These are phyloP conservation scores for Cylloceria caligata DNA, from an alignment of 2,888 invertebrate species.

Conservation along the genomic window DNA sequence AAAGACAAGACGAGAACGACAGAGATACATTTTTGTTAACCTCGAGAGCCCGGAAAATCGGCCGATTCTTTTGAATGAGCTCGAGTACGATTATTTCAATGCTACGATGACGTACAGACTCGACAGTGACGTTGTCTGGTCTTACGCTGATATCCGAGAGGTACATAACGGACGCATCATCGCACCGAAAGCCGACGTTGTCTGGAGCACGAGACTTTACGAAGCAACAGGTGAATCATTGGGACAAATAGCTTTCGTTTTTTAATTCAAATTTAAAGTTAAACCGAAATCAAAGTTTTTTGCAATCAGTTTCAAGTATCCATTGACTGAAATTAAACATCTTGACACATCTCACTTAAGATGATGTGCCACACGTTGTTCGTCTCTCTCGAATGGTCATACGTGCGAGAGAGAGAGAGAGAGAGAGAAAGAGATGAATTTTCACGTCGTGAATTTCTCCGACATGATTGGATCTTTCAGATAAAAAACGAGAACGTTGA, in stretches of 20 bases:
- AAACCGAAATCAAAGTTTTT: too few species aligned
- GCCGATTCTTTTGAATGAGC: conserved; percentile 65
- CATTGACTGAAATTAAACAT: too few species aligned
- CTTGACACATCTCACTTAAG: too few species aligned
- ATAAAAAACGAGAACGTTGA: too few species aligned
- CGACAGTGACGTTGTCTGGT: conserved; percentile 85
- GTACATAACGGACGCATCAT: conserved; percentile 69
- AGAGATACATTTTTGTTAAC: conserved; percentile 86
- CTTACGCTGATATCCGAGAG: conserved; percentile 83
- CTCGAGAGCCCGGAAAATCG: conserved; percentile 84
- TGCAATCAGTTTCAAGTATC: too few species aligned
- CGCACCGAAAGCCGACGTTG: conserved; percentile 68
- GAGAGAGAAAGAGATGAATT: too few species aligned
- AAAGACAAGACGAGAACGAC: conserved; percentile 79
- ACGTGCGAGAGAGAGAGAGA: too few species aligned
- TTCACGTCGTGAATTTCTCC: too few species aligned
- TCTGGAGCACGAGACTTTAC: conserved; percentile 65
- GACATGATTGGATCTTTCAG: too few species aligned
- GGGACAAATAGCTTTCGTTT: neutral
- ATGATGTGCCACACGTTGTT: too few species aligned
- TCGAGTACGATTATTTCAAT: conserved; percentile 85
- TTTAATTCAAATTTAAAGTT: neutral
- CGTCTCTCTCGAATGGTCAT: too few species aligned
- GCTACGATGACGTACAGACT: conserved; percentile 87
- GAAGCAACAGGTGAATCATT: conserved; percentile 69